These are phyloP conservation scores for Muraenolepis orangiensis DNA, from an alignment of 2,797 vertebrate genomes.

Conservation along the genomic window DNA sequence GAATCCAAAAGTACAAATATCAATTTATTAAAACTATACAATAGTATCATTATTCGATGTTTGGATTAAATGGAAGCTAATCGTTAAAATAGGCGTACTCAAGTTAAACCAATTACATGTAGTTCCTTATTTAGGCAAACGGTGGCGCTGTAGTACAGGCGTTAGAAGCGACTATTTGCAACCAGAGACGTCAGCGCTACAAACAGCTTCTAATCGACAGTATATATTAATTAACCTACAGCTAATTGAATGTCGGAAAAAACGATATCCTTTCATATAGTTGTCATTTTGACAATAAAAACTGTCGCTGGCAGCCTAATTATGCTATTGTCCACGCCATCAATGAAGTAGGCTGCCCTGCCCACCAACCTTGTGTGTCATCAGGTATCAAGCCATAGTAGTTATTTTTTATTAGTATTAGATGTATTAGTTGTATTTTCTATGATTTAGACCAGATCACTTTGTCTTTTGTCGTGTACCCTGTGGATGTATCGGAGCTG, in stretches of 20 bases:
- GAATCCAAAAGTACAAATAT: background rate
- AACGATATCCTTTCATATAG: background rate
- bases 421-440: no score
- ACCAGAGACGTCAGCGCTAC: background rate
- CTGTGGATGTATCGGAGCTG: background rate
- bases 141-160: background rate
- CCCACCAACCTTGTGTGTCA: background rate
- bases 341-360: background rate
- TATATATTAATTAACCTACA: background rate
- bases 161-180: background rate
- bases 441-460: no score
- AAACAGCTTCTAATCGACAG: background rate
- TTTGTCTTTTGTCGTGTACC: background rate
- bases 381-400: background rate
- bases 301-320: background rate
- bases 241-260: background rate
- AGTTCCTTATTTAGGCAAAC: background rate
- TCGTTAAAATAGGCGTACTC: background rate
- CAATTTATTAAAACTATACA: background rate
- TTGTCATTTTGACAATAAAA: background rate
- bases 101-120: background rate
- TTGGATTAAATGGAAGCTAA: background rate
- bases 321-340: background rate
- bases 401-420: no score
- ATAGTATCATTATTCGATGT: no score